These are phyloP conservation scores for Drosophila pseudotalamancana DNA, from an alignment of 2,888 invertebrate genomes.

Conservation along the genomic window DNA sequence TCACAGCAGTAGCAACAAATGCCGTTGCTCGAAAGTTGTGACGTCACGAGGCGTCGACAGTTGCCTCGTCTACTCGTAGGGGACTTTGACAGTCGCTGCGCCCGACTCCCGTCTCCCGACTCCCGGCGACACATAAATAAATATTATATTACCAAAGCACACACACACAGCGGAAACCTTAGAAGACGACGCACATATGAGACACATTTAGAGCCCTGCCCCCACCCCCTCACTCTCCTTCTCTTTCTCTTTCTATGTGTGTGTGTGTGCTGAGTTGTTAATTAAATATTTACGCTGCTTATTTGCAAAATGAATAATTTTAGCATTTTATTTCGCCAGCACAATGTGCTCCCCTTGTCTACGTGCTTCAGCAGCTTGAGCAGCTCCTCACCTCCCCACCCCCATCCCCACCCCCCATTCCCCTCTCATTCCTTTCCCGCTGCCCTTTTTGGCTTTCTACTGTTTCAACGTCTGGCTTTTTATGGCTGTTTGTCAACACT, in stretches of 20 bases:
- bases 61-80: slow-evolving; percentile 39
- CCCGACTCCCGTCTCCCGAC: slow-evolving; percentile 13
- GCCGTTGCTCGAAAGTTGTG: slow-evolving; percentile 31
- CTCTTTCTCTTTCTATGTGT: slow-evolving; percentile 10
- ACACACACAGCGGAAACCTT: slow-evolving; percentile 56
- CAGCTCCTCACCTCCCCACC: not conserved
- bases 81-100: slow-evolving; percentile 42
- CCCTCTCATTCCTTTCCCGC: not conserved
- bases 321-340: slow-evolving; percentile 72
- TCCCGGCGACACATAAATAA: slow-evolving; percentile 57
- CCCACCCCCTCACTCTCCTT: not conserved
- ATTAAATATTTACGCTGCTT: slow-evolving; percentile 81
- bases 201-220: not conserved
- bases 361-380: not conserved
- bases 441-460: not conserved
- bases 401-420: not conserved
- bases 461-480: slow-evolving; percentile 53
- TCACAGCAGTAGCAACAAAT: slow-evolving; percentile 2
- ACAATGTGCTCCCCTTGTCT: slow-evolving; percentile 47
- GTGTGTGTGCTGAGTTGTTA: slow-evolving; percentile 69
- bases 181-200: slow-evolving; percentile 39
- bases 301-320: slow-evolving; percentile 81
- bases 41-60: slow-evolving; percentile 11
- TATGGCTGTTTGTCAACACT: slow-evolving; percentile 61
- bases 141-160: slow-evolving; percentile 69